phyloP scores from a whole-genome alignment of 2,888 invertebrate genomes.

The Amblyteles armatorius region DNA sequence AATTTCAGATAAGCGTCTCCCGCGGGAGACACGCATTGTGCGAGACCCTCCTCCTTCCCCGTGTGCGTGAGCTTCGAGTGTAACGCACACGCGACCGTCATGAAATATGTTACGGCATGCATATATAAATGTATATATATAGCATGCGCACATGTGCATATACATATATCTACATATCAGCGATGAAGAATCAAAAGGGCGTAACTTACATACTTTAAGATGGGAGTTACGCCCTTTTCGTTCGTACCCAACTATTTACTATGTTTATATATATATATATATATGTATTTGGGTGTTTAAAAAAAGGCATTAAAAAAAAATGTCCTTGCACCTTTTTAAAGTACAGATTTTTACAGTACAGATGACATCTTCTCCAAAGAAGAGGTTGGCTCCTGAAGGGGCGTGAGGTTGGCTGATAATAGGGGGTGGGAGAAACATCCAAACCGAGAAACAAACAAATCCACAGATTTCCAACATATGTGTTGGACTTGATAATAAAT shows the following conservation, averaged over 20 bases:
- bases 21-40: constrained; percentile 83
- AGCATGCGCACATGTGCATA: background rate
- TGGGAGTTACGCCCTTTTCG: background rate
- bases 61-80: constrained; percentile 41
- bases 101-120: constrained; percentile 3
- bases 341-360: too few relatives aligned
- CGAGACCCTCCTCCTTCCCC: constrained; percentile 69
- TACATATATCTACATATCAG: background rate
- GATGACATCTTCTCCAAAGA: too few relatives aligned
- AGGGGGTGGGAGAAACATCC: too few relatives aligned
- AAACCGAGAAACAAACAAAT: too few relatives aligned
- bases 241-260: background rate
- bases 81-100: constrained; percentile 16
- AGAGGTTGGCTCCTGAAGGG: too few relatives aligned
- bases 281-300: too few relatives aligned
- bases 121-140: constrained; percentile 5
- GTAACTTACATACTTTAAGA: background rate
- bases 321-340: too few relatives aligned
- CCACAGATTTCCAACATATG: too few relatives aligned
- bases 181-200: background rate
- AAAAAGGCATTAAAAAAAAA: too few relatives aligned
- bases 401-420: too few relatives aligned
- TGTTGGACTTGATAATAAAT: too few relatives aligned
- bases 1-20: constrained; percentile 84
- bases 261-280: background rate